phyloP scores from a whole-genome alignment of 2,888 invertebrate genomes.

The Tipula vernalis region DNA sequence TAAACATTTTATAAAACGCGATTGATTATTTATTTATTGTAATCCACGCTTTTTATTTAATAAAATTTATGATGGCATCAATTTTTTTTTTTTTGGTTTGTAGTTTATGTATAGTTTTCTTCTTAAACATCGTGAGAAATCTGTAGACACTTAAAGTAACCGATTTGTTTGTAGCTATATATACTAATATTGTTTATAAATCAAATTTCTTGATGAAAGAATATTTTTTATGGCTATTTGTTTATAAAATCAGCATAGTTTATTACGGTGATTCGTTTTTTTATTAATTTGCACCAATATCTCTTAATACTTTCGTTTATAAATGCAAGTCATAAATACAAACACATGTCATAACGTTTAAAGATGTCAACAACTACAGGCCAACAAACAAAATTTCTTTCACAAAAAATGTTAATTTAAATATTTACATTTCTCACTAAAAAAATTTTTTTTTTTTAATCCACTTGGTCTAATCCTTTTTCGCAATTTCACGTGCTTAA shows the following conservation, averaged over 20 bases:
- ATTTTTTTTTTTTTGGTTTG: background rate
- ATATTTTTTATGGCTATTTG: background rate
- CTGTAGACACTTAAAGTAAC: background rate
- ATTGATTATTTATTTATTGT: background rate
- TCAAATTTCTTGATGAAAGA: background rate
- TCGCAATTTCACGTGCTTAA: background rate
- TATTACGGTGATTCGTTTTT: background rate
- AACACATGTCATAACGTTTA: background rate
- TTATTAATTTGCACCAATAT: background rate
- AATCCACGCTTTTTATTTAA: background rate
- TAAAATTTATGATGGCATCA: background rate
- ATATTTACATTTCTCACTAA: background rate
- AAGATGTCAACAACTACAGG: background rate
- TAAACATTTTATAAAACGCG: background rate
- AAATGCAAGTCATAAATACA: background rate
- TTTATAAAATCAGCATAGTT: background rate
- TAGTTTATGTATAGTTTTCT: background rate
- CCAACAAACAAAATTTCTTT: background rate
- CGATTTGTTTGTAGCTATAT: background rate
- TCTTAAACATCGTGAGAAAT: background rate
- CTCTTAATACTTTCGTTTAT: background rate
- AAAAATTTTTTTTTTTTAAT: background rate
- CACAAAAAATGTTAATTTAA: background rate
- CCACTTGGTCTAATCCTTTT: background rate
- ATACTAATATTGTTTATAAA: background rate